Percentiles rank a stretch among this genome's conserved stretches.
These are phyloP conservation scores for Casuarius casuarius DNA, from an alignment of 2,113 vertebrate species.

Conservation along the genomic window DNA sequence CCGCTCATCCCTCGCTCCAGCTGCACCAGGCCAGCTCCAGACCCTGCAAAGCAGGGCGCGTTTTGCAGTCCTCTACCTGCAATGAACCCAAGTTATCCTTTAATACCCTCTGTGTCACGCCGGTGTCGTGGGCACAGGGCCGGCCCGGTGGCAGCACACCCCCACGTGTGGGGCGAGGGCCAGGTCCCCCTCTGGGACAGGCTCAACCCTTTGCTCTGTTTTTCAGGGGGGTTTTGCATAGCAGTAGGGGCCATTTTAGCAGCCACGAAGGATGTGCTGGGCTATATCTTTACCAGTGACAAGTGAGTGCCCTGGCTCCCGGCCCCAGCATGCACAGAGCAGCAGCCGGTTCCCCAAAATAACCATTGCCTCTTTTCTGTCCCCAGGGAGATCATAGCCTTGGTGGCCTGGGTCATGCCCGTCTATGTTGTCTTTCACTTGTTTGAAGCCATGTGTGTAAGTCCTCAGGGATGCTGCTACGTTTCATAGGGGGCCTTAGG, in stretches of 20 bases:
- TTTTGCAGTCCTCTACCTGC: fast-evolving
- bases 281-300: conserved; percentile 85
- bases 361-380: background rate
- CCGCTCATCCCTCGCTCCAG: too few relatives aligned
- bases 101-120: background rate
- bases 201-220: background rate
- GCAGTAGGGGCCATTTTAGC: conserved; percentile 70
- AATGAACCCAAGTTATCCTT: fast-evolving
- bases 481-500: background rate
- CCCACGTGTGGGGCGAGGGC: too few relatives aligned
- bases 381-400: conserved; percentile 65
- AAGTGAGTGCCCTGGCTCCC: conserved; percentile 72
- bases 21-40: background rate
- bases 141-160: too few relatives aligned
- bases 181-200: fast-evolving
- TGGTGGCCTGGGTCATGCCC: conserved; percentile 70
- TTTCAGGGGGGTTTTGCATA: conserved; percentile 71
- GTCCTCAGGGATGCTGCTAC: background rate
- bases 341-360: background rate
- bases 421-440: conserved; percentile 74
- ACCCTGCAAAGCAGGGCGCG: background rate
- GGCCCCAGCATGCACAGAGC: fast-evolving
- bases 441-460: conserved; percentile 76
- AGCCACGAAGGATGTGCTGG: conserved; percentile 77
- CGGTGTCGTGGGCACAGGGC: too few relatives aligned